These are phyloP conservation scores for Erebia palarica DNA, from an alignment of 2,888 invertebrate species.

Conservation along the genomic window DNA sequence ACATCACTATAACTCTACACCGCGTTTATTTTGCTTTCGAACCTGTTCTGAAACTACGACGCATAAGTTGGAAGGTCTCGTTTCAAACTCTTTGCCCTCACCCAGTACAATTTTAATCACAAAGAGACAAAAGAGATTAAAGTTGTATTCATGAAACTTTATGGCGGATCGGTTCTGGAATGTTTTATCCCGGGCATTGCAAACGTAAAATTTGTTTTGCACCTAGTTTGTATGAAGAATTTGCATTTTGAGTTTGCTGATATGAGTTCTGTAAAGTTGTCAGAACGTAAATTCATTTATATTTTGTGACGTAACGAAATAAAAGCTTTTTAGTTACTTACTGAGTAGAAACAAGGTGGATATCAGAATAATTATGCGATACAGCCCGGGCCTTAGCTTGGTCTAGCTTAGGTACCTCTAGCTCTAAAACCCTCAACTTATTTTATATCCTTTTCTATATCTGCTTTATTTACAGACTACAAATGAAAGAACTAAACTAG, in stretches of 20 bases:
- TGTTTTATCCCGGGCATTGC: constrained; percentile 47
- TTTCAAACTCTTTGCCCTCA: constrained; percentile 66
- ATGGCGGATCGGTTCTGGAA: constrained; percentile 58
- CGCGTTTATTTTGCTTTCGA: constrained; percentile 68
- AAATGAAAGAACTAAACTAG: too few relatives aligned
- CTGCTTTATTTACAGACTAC: constrained; percentile 25
- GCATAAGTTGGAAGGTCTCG: constrained; percentile 70
- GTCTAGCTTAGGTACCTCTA: too few relatives aligned
- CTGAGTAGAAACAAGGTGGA: too few relatives aligned
- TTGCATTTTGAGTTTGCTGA: constrained; percentile 19
- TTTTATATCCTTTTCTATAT: constrained; percentile 24
- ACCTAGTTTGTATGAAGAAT: constrained; percentile 24
- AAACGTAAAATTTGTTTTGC: constrained; percentile 29
- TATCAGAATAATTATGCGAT: too few relatives aligned
- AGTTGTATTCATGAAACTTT: constrained; percentile 62
- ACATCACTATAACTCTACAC: constrained; percentile 43
- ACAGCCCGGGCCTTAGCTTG: too few relatives aligned
- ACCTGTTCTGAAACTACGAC: constrained; percentile 63
- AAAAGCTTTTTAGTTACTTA: background rate
- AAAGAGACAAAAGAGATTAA: constrained; percentile 72
- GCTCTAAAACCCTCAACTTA: background rate
- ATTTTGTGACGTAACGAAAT: background rate
- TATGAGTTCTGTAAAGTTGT: constrained; percentile 25
- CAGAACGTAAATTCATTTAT: background rate
- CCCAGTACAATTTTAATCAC: constrained; percentile 70